Conservation (phyloP, 35 echinoderm and acorn worm species). For the Eucidaris tribuloides region DNA sequence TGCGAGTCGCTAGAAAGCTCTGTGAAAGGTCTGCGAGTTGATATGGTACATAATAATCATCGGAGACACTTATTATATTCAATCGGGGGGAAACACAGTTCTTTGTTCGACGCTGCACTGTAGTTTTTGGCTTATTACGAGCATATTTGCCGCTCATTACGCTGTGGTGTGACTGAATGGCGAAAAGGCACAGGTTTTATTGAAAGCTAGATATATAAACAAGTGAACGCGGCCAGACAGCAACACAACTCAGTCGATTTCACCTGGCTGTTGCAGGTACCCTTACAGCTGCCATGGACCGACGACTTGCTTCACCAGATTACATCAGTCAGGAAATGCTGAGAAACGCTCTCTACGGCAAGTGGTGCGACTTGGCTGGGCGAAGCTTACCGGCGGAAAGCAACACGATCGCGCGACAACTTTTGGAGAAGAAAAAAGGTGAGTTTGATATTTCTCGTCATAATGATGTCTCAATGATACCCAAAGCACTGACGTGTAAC, state of each 20-base stretch:
- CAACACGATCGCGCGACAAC: conserved; percentile 61
- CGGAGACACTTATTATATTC: conserved; percentile 85
- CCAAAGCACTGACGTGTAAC: too few species aligned
- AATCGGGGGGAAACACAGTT: conserved; percentile 55
- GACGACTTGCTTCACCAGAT: conserved; percentile 42
- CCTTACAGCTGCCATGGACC: conserved; percentile 24
- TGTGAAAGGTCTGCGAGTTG: conserved; percentile 60
- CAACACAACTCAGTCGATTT: conserved; percentile 7
- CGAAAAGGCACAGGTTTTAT: conserved; percentile 35
- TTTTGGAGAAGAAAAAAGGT: conserved; percentile 94
- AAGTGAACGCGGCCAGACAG: conserved; percentile 55
- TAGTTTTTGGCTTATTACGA: conserved; percentile 74
- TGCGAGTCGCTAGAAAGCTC: conserved; percentile 47
- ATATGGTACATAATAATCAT: conserved; percentile 67
- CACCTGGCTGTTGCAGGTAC: conserved; percentile 24
- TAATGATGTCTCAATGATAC: too few species aligned
- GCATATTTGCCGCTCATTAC: conserved; percentile 93
- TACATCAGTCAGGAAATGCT: conserved; percentile 84
- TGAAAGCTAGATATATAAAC: conserved; percentile 62
- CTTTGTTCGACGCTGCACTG: conserved; percentile 72
- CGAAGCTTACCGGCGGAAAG: conserved; percentile 75
- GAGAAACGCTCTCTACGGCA: conserved; percentile 94
- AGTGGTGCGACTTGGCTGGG: conserved; percentile 93
- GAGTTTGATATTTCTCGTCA: conserved; percentile 27
- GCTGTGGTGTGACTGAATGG: conserved; percentile 51